Base-by-base conservation (phyloP, 2,797 vertebrate genomes). In the Trachops cirrhosus region DNA sequence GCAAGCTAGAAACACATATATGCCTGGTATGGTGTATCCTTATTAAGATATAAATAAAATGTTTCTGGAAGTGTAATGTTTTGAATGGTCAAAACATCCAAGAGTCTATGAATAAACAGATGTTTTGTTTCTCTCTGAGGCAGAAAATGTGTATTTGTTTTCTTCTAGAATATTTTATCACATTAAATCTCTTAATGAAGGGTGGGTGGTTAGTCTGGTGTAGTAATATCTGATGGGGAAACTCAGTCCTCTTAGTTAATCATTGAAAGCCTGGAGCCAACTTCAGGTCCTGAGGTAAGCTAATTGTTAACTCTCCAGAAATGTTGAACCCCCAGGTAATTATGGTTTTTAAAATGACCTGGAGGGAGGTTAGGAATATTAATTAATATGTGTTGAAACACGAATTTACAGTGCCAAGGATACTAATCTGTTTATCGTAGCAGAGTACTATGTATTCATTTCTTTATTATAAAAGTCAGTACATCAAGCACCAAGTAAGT, bases 331-430 rank as follows among this genome's bases (percentile, higher is more conserved):
- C 54, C 32, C 21, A 57, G 87, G 77, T 97, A 96, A 96, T 97
- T 94, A 86, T 7, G 34, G 84, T 74, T 91, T 95, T 96, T 88
- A 92, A 94, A 93, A 94, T 97, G 86, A 90, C 84, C 94, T 5
- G 24, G 82, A 92, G 87, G n/a, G 82, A 90, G 89, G 77, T 95
- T 82, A 89, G 75, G 77, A 95, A 89, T 96, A 96, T 92, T 96
- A 96, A 97, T 97, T 93, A 80, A 54, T 79, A 82, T 90, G 86
- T 97, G 97, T 95, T 95, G 96, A 97, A 96, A 96, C 86, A 67
- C 84, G 95, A 91, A 54, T 50, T 86, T 29, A 29, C 74, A 78
- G 75, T 71, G 41, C 86, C 84, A 89, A 74, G 34, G 82, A 86
- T 94, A 71, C 54, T 70, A 67, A 39, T 75, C 3, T 57, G 87